Evolutionary conservation across 2,113 vertebrate genomes (phyloP), one percentile per base, ranked within the genome.

Genomic region (Meles meles): DNA sequence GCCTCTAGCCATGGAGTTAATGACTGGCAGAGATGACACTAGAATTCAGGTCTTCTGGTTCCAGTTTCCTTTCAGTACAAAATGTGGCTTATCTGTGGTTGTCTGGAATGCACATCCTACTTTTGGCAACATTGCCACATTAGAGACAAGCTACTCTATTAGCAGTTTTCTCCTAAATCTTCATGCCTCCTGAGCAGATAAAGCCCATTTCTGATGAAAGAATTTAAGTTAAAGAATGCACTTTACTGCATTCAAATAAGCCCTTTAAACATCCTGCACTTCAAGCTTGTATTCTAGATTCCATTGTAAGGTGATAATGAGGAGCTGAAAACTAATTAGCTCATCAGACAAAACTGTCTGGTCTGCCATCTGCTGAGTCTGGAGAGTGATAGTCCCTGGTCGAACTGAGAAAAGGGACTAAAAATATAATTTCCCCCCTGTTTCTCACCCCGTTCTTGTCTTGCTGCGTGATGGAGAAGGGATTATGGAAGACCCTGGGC

Each of bases 251-350:
- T 96, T 97, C 87, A 95, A 65, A 96, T 83, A 82, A 97, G 42
- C 89, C 88, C 55, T 94, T 96, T 87, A 89, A 89, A 91, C 90
- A 94, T n/a, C n/a, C 82, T 92, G 55, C 83, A 87, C 93, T 92
- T 94, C 17, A 71, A 92, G 96, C 79, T 95, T 95, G 97, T 96
- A 94, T 94, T 92, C 92, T 81, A 92, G 97, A 93, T 93, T 94
- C 93, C 63, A 92, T 92, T 93, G 97, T 94, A 96, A 97, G 91
- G 97, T 98, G 97, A 98, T 95, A 97, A 98, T 96, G 96, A 96
- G 97, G 94, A 96, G 96, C 94, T 95, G 96, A 92, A 96, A 97
- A 92, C 96, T 94, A 98, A 98, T 97, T 95, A 97, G 96, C 95
- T 97, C 97, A 96, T 98, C 97, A 97, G 96, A 95, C 85, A 80